Conservation (phyloP, 2,797 vertebrate species). For the Spinibarbus caldwelli region DNA sequence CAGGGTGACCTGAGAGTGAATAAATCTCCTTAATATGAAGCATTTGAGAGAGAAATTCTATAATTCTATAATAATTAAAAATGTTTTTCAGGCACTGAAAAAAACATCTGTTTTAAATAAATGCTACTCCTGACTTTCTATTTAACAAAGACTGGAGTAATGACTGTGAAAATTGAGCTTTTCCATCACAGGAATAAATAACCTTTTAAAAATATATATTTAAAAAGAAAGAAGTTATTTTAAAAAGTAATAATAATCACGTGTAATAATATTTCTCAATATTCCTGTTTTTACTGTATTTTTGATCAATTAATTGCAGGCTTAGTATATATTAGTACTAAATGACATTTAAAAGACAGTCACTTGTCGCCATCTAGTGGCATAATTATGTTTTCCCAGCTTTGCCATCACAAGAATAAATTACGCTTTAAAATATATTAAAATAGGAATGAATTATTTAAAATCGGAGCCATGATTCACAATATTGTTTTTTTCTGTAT, state of each 20-base stretch:
- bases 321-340: neutral
- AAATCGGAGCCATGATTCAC: neutral
- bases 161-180: neutral
- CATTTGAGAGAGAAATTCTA: neutral
- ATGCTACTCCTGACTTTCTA: neutral
- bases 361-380: neutral
- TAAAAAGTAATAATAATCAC: neutral
- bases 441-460: too few relatives aligned
- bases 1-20: neutral
- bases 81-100: neutral
- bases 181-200: neutral
- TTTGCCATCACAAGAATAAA: too few relatives aligned
- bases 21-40: neutral
- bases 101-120: neutral
- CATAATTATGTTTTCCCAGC: too few relatives aligned
- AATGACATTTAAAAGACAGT: neutral
- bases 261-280: neutral
- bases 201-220: neutral
- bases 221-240: too few relatives aligned
- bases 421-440: too few relatives aligned
- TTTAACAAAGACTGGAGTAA: neutral
- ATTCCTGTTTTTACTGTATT: neutral
- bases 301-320: neutral
- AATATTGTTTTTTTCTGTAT: too few relatives aligned
- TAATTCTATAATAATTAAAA: too few relatives aligned